Base-by-base conservation (phyloP, 2,888 invertebrate species). In the Blera fallax region DNA sequence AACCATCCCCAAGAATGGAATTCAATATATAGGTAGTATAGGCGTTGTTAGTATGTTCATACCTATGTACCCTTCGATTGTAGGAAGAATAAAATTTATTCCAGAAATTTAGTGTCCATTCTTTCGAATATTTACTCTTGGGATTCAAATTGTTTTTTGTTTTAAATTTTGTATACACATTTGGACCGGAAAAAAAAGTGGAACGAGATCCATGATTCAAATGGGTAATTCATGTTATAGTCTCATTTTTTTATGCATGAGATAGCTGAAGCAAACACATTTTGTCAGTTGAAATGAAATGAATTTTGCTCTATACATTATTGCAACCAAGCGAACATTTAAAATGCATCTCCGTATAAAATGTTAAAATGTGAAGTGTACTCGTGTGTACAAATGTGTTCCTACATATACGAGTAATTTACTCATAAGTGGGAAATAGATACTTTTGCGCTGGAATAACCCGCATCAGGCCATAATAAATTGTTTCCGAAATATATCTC, bases 401-500 rank as follows among this genome's bases (percentile, higher is more conserved):
- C 14, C 14, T 3, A 8, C 5, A 6, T 52, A 43, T 34, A 8
- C 21, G 37, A 18, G 8, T 50, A 40, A 8, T 70, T 56, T 70
- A 45, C 29, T 65, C 34, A 64, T 50, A 69, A 77, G 54, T 69
- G 79, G 65, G 65, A 72, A 58, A 58, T 62, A 56, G 64, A 73
- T 79, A 48, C 65, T 73, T 70, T 58, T 77, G 37, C 43, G 54
- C 77, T 52, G 58, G 72, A 60, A 60, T 78, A 56, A 65, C 29
- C 43, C 21, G 11, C 45, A 32, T 37, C 65, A 34, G 11, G n/a
- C 48, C 45, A 54, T 73, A 50, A 69, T 79, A 79, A 79, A 84
- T 79, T 64, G 79, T 79, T 73, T 73, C 56, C 62, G 50, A 84
- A 82, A 69, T 84, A 37, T 73, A 83, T 84, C 73, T 84, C 79